Conservation (phyloP, 2,113 vertebrate species). For the Nothobranchius kuhntae region DNA sequence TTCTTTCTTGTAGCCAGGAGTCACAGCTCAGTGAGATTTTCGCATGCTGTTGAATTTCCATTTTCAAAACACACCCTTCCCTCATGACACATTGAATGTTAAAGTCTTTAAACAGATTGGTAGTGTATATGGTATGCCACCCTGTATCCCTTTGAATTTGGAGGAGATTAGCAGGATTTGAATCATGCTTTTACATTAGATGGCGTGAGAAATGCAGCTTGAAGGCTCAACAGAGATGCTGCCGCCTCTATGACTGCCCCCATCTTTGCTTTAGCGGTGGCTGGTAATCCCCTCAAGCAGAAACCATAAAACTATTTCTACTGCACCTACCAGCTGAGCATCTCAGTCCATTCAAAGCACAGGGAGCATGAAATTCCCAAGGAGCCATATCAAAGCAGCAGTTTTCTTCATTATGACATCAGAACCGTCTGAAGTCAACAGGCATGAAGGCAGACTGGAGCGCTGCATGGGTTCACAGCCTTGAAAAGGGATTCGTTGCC, state of each 20-base stretch:
- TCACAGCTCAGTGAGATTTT: neutral
- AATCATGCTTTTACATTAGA: constrained; percentile 71
- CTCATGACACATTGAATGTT: constrained; percentile 14
- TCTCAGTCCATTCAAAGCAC: constrained; percentile 63
- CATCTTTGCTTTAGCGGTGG: constrained; percentile 50
- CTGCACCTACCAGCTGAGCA: constrained; percentile 82
- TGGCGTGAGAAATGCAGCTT: constrained; percentile 74
- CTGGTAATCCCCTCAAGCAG: constrained; percentile 67
- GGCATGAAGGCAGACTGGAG: constrained; percentile 77
- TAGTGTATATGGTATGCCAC: constrained; percentile 52
- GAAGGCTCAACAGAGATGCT: constrained; percentile 53
- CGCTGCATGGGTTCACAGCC: constrained; percentile 68
- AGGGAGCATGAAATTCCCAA: constrained; percentile 79
- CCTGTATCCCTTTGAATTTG: constrained; percentile 60
- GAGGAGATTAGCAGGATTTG: constrained; percentile 72
- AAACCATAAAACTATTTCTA: constrained; percentile 82
- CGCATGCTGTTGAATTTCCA: neutral
- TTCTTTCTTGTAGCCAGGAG: neutral
- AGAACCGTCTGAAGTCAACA: constrained; percentile 82
- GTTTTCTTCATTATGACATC: constrained; percentile 78
- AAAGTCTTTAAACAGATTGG: constrained; percentile 47
- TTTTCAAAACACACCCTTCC: constrained; percentile 37
- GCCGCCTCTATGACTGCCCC: constrained; percentile 40
- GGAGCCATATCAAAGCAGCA: constrained; percentile 75
- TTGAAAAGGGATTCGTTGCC: constrained; percentile 60